Evolutionary conservation across 2,113 vertebrate genomes (phyloP).

Genomic region (Phyllopteryx taeniolatus): DNA sequence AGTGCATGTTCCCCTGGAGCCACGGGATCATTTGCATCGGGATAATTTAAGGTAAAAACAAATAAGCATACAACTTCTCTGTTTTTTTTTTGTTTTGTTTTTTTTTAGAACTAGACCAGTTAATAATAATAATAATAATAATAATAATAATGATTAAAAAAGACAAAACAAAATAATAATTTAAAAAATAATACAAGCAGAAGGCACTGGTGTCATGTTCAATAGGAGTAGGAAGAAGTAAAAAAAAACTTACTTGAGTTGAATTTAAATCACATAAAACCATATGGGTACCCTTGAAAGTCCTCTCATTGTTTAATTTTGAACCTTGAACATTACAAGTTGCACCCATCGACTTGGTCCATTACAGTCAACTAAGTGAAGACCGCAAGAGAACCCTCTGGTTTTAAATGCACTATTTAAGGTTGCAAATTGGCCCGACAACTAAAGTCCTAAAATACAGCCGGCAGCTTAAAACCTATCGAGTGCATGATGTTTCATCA

Average conservation of each 20-base stretch:
- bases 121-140: too few relatives aligned
- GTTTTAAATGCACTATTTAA: conserved; percentile 45
- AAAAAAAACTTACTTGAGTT: conserved; percentile 19
- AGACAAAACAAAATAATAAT: too few relatives aligned
- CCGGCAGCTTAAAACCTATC: conserved; percentile 8
- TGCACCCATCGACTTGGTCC: conserved; percentile 65
- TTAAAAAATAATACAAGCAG: too few relatives aligned
- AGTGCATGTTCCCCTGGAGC: conserved; percentile 3
- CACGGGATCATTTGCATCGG: neutral
- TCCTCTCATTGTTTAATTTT: conserved; percentile 71
- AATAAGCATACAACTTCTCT: conserved; percentile 4
- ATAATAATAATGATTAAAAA: too few relatives aligned
- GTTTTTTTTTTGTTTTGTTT: neutral
- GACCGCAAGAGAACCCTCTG: conserved; percentile 45
- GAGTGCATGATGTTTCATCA: conserved; percentile 47
- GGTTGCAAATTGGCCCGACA: conserved; percentile 39
- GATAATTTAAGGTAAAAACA: conserved; percentile 22
- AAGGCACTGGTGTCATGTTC: too few relatives aligned
- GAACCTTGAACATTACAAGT: conserved; percentile 57
- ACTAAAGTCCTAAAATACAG: conserved; percentile 39
- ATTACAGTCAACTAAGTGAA: conserved; percentile 68
- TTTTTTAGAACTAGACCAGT: neutral
- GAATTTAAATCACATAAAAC: conserved; percentile 59
- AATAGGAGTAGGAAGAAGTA: too few relatives aligned
- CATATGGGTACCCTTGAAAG: conserved; percentile 68